phyloP scores from a whole-genome alignment of 2,113 vertebrate genomes.

The Sinocyclocheilus grahami region DNA sequence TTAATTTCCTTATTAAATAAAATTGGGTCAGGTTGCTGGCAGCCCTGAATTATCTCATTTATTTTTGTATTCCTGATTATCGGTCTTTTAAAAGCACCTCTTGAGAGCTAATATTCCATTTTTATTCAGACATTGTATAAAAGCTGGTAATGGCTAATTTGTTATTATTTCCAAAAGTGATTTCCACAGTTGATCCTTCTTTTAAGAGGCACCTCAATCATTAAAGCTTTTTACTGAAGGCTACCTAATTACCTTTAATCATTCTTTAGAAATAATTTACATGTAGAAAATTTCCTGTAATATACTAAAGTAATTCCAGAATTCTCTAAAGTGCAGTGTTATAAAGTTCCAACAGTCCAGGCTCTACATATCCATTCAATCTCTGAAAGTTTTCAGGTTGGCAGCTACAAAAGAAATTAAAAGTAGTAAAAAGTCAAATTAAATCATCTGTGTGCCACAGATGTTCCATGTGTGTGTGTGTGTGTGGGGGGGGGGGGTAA shows the following conservation, averaged over 20 bases:
- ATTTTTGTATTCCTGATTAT: not conserved
- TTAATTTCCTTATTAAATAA: constrained; percentile 3
- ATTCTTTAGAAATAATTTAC: constrained; percentile 7
- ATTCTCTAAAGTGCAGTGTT: not conserved
- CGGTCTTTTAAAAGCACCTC: not conserved
- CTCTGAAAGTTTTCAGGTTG: not conserved
- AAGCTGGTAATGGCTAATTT: constrained; percentile 13
- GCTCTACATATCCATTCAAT: not conserved
- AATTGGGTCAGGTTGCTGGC: not conserved
- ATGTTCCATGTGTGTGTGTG: not conserved
- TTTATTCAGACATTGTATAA: constrained; percentile 19
- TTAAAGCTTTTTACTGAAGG: not conserved
- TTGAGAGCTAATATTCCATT: not conserved
- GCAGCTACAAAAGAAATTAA: not conserved
- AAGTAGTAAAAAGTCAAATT: not conserved
- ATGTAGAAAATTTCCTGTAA: not conserved
- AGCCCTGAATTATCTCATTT: not conserved
- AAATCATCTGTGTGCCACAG: not conserved
- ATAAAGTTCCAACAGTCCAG: not conserved
- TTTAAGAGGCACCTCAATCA: not conserved
- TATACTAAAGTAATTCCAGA: not conserved
- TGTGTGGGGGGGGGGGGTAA: too few relatives aligned
- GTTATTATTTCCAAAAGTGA: not conserved
- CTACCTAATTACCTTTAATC: constrained; percentile 1
- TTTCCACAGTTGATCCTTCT: not conserved